Percentiles rank a stretch among this genome's conserved stretches.
Evolutionary conservation across 2,113 vertebrate genomes (phyloP).

Genomic region (Hippocampus abdominalis): DNA sequence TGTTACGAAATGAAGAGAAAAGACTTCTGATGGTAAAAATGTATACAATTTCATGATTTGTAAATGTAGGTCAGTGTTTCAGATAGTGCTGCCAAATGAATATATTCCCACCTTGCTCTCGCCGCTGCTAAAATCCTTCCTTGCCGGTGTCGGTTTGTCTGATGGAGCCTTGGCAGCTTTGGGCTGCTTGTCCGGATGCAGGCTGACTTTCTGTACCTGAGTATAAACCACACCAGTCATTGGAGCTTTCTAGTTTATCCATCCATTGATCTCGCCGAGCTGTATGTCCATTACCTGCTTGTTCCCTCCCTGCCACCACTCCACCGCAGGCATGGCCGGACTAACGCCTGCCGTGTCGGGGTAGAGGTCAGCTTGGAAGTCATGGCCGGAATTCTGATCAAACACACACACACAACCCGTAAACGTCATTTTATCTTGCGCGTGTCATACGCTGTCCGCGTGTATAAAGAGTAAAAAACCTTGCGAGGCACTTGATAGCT

Average conservation of each 20-base stretch:
- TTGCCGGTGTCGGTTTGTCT: conserved; percentile 41
- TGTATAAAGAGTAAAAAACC: conserved; percentile 62
- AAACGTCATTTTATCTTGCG: background rate
- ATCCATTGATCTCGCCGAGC: background rate
- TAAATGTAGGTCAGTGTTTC: no score
- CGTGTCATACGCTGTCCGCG: background rate
- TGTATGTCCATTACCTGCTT: conserved; percentile 73
- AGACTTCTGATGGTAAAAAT: no score
- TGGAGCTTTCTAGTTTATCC: no score
- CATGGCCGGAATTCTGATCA: conserved; percentile 73
- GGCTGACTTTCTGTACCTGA: conserved; percentile 83
- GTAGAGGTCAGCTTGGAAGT: conserved; percentile 90
- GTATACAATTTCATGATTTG: no score
- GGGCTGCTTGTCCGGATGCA: conserved; percentile 73
- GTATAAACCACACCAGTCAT: background rate
- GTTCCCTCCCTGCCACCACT: conserved; percentile 88
- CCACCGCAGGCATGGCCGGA: conserved; percentile 71
- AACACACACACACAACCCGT: background rate
- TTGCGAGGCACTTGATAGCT: conserved; percentile 90
- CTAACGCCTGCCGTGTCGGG: conserved; percentile 76
- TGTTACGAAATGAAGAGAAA: no score
- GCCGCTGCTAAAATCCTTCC: conserved; percentile 45
- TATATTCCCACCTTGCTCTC: conserved; percentile 66
- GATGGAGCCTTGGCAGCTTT: conserved; percentile 47
- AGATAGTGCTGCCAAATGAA: background rate